Conservation (phyloP, 2,888 invertebrate species). For the Netelia virgata region DNA sequence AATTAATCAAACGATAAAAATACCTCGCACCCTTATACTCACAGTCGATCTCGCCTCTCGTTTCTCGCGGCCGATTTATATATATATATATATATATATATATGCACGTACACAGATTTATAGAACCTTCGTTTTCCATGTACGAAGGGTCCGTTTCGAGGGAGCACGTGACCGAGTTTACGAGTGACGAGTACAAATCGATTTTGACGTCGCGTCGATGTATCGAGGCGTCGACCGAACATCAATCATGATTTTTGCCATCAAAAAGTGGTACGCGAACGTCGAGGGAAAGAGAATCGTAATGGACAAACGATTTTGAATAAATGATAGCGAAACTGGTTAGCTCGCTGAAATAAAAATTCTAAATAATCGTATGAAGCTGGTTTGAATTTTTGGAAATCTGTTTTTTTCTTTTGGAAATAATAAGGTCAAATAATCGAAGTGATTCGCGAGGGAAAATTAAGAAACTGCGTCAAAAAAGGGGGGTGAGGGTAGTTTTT, state of each 20-base stretch:
- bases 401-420: no score
- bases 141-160: slow-evolving; percentile 19
- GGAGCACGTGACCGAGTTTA: slow-evolving; percentile 68
- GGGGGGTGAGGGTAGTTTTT: no score
- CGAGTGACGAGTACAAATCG: slow-evolving; percentile 70
- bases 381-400: no score
- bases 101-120: not conserved
- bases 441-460: no score
- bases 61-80: not conserved
- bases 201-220: slow-evolving; percentile 68
- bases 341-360: no score
- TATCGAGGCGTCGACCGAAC: slow-evolving; percentile 56
- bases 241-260: slow-evolving; percentile 65
- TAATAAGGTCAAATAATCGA: no score
- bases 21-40: slow-evolving; percentile 46
- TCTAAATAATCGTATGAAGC: no score
- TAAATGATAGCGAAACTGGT: not conserved
- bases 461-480: no score
- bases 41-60: not conserved
- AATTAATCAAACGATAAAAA: slow-evolving; percentile 64
- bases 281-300: slow-evolving; percentile 9
- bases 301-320: not conserved
- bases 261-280: slow-evolving; percentile 34
- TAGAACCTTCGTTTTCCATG: not conserved
- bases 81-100: slow-evolving; percentile 12